These are phyloP conservation scores for Microctonus hyperodae DNA, from an alignment of 2,888 invertebrate genomes.

Conservation along the genomic window DNA sequence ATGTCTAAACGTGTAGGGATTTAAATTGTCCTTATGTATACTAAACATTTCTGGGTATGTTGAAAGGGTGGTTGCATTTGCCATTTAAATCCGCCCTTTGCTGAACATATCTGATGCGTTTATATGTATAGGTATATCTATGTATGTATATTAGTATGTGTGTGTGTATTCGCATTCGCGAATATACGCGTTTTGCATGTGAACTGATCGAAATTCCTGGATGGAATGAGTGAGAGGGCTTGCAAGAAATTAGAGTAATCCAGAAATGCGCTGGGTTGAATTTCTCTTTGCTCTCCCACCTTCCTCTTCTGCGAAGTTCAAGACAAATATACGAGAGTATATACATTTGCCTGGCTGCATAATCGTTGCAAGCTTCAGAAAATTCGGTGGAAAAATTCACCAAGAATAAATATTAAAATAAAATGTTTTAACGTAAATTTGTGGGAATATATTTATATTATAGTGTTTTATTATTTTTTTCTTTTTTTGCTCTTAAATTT, in stretches of 20 bases:
- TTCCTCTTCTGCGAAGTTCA: not conserved
- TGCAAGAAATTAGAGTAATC: conserved; percentile 29
- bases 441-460: not conserved
- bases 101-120: not conserved
- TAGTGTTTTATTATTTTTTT: not conserved
- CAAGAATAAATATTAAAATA: too few relatives aligned
- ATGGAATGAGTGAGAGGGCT: not conserved
- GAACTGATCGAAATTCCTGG: conserved; percentile 26
- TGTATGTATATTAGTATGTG: too few relatives aligned
- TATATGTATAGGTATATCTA: conserved; percentile 20
- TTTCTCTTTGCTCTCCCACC: not conserved
- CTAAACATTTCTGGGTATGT: not conserved
- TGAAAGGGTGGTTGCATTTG: conserved; percentile 36
- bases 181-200: not conserved
- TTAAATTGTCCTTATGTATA: not conserved
- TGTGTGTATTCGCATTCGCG: too few relatives aligned
- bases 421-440: not conserved
- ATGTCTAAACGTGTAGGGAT: too few relatives aligned
- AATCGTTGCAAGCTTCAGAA: not conserved
- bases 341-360: not conserved
- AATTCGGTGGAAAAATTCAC: not conserved
- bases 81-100: conserved; percentile 27
- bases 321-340: not conserved
- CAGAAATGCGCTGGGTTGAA: conserved; percentile 8
- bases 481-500: not conserved